phyloP scores from a whole-genome alignment of 2,113 vertebrate species.

The Oreochromis aureus region DNA sequence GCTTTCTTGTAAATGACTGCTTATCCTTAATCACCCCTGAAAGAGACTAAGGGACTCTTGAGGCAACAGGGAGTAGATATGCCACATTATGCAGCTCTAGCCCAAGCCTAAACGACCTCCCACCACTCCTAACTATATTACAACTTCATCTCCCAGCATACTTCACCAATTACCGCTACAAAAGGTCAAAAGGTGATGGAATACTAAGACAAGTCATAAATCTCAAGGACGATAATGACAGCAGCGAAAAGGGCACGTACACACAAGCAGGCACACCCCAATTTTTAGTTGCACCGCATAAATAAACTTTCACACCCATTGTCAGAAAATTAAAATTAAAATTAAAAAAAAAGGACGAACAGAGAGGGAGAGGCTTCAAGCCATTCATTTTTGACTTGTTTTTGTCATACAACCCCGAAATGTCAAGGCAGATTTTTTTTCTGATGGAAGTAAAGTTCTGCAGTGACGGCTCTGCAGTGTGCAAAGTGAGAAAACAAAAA shows the following conservation, averaged over 20 bases:
- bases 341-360: neutral
- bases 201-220: conserved; percentile 41
- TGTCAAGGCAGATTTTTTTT: conserved; percentile 11
- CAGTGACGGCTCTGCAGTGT: neutral
- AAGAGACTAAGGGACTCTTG: conserved; percentile 1
- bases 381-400: neutral
- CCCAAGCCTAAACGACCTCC: conserved; percentile 16
- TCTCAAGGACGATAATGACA: conserved; percentile 51
- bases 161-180: conserved; percentile 47
- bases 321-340: neutral
- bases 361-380: neutral
- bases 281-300: neutral
- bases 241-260: conserved; percentile 41
- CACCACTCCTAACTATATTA: conserved; percentile 32
- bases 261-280: neutral
- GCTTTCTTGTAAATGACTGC: conserved; percentile 30
- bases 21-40: conserved; percentile 47
- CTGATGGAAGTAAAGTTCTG: neutral
- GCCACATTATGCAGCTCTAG: conserved; percentile 48
- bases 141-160: conserved; percentile 42
- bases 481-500: conserved; percentile 25
- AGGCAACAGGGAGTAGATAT: conserved; percentile 34
- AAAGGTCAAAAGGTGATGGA: conserved; percentile 53
- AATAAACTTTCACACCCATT: neutral
- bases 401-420: neutral